Conservation (phyloP, 2,797 vertebrate species). For the Harpagifer antarcticus region DNA sequence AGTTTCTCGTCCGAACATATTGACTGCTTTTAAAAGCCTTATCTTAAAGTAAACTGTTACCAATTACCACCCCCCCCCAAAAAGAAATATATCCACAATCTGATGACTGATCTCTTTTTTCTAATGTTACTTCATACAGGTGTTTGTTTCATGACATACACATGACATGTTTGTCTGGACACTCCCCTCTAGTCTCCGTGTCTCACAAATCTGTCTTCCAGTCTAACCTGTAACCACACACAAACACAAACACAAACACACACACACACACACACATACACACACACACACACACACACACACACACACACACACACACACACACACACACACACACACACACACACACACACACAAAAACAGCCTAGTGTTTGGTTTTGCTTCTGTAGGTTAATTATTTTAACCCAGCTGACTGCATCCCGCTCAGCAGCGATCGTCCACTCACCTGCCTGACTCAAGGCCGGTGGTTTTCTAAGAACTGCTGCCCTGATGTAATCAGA, state of each 20-base stretch:
- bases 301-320: constrained; percentile 22
- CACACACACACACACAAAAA: constrained; percentile 24
- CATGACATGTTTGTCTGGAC: constrained; percentile 60
- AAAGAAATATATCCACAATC: neutral
- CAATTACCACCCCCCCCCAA: neutral
- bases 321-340: constrained; percentile 17
- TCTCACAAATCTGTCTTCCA: constrained; percentile 61
- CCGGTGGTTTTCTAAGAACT: constrained; percentile 64
- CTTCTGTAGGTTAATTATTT: constrained; percentile 64
- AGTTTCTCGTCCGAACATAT: too few relatives aligned
- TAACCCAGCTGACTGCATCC: constrained; percentile 52
- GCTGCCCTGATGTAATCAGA: constrained; percentile 76
- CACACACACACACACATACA: constrained; percentile 24
- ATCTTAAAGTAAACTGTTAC: neutral
- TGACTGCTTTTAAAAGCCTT: too few relatives aligned
- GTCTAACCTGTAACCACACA: constrained; percentile 68
- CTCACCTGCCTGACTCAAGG: constrained; percentile 75
- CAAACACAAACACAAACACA: neutral
- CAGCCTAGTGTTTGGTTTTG: constrained; percentile 47
- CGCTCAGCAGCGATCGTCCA: constrained; percentile 44
- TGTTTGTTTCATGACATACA: constrained; percentile 14
- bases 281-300: constrained; percentile 10
- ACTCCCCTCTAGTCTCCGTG: constrained; percentile 58
- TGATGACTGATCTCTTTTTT: constrained; percentile 1
- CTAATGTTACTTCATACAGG: constrained; percentile 1